Conservation (phyloP, 2,113 vertebrate species). For the Phainopepla nitens region DNA sequence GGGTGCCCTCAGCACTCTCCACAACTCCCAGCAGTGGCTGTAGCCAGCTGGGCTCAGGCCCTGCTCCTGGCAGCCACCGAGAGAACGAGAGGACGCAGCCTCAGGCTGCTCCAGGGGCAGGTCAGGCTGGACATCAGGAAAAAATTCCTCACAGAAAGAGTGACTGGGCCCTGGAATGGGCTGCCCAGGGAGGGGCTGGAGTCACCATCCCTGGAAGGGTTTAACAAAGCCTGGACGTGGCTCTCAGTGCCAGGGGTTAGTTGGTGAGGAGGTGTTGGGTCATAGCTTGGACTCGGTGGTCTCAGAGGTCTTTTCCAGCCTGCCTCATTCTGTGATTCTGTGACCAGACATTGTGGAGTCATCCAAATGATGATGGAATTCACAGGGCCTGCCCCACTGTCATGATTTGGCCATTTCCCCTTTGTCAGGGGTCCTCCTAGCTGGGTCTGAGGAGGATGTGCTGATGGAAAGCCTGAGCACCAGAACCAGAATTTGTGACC, state of each 20-base stretch:
- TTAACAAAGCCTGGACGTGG: not conserved
- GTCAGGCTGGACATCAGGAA: not conserved
- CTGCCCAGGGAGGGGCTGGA: not conserved
- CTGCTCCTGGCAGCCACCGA: not conserved
- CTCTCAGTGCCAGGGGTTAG: not conserved
- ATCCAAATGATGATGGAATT: rapidly evolving
- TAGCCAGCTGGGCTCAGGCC: not conserved
- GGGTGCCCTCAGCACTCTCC: too few relatives aligned
- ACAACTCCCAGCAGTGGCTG: not conserved
- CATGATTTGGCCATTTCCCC: rapidly evolving
- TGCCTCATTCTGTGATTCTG: not conserved
- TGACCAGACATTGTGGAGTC: rapidly evolving
- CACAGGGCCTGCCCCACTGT: not conserved
- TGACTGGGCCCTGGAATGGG: not conserved
- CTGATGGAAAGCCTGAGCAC: not conserved
- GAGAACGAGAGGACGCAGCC: not conserved
- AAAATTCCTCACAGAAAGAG: not conserved
- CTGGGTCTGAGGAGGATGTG: not conserved
- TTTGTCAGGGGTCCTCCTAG: not conserved
- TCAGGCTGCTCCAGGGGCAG: rapidly evolving
- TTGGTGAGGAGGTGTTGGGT: not conserved
- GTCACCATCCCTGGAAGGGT: not conserved
- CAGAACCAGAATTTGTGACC: rapidly evolving
- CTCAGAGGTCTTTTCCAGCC: not conserved
- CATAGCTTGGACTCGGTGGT: not conserved